Percentiles rank a stretch among this genome's conserved stretches.
phyloP scores from a whole-genome alignment of 2,888 invertebrate species.

The Smittia sp. region DNA sequence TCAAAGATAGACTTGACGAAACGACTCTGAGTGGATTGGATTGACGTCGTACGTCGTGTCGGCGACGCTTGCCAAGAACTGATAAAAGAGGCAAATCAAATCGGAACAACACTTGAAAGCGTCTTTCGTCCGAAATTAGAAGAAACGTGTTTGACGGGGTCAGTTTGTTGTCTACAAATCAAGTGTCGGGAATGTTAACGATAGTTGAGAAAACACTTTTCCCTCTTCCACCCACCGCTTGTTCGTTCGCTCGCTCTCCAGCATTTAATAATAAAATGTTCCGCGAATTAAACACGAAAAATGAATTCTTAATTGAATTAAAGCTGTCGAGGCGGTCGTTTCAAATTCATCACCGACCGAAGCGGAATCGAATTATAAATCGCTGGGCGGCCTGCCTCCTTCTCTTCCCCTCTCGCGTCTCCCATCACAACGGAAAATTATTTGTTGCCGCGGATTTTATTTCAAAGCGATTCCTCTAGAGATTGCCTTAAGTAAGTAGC shows the following conservation, averaged over 20 bases:
- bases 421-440: too few relatives aligned
- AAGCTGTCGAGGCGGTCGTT: background rate
- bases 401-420: too few relatives aligned
- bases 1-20: background rate
- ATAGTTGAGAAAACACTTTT: background rate
- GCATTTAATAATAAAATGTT: too few relatives aligned
- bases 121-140: background rate
- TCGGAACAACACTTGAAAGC: background rate
- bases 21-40: too few relatives aligned
- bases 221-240: background rate
- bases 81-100: background rate
- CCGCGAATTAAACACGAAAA: background rate
- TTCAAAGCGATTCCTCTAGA: background rate
- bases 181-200: background rate
- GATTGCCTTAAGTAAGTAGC: background rate
- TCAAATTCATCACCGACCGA: background rate
- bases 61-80: background rate
- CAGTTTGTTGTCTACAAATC: background rate
- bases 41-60: background rate
- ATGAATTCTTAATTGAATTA: background rate
- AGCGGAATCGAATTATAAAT: background rate
- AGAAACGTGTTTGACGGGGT: background rate
- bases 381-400: background rate
- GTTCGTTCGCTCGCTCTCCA: too few relatives aligned
- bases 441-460: too few relatives aligned